phyloP scores from a whole-genome alignment of 1,140 invertebrate species.

The Phortica variegata region DNA sequence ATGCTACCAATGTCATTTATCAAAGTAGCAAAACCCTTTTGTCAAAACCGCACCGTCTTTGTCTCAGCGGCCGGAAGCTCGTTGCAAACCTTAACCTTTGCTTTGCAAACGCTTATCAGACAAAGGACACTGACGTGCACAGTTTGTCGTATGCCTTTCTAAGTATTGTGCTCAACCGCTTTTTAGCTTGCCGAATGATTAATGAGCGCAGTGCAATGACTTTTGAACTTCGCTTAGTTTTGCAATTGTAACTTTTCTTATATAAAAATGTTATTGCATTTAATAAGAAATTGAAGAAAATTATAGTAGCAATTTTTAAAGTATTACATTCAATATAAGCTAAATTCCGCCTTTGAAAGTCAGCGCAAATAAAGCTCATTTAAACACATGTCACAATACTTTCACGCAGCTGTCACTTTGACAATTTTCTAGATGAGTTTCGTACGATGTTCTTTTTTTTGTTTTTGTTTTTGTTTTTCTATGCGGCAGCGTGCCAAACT shows the following conservation, averaged over 20 bases:
- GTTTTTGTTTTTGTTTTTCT: too few relatives aligned
- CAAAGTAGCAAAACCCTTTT: too few relatives aligned
- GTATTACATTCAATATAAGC: too few relatives aligned
- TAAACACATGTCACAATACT: constrained; percentile 55
- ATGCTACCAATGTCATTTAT: too few relatives aligned
- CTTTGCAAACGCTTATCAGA: too few relatives aligned
- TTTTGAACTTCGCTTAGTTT: constrained; percentile 3
- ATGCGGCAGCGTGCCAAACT: too few relatives aligned
- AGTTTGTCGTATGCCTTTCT: constrained; percentile 25
- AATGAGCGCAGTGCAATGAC: constrained; percentile 7
- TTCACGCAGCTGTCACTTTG: constrained; percentile 51
- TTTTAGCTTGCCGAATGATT: too few relatives aligned
- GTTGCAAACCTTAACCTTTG: too few relatives aligned
- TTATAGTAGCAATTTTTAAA: neutral
- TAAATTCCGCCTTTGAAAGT: neutral
- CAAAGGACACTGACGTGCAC: constrained; percentile 22
- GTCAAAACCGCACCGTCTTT: too few relatives aligned
- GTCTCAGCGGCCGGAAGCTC: too few relatives aligned
- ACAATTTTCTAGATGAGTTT: constrained; percentile 54
- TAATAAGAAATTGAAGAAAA: neutral
- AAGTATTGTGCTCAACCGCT: constrained; percentile 2
- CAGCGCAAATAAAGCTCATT: constrained; percentile 43
- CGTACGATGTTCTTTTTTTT: constrained; percentile 31
- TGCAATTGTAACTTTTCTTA: constrained; percentile 25
- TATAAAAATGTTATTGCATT: constrained; percentile 14